Percentiles rank a stretch among this genome's conserved stretches.
These are phyloP conservation scores for Agapornis canus DNA, from an alignment of 2,797 vertebrate species.

Conservation along the genomic window DNA sequence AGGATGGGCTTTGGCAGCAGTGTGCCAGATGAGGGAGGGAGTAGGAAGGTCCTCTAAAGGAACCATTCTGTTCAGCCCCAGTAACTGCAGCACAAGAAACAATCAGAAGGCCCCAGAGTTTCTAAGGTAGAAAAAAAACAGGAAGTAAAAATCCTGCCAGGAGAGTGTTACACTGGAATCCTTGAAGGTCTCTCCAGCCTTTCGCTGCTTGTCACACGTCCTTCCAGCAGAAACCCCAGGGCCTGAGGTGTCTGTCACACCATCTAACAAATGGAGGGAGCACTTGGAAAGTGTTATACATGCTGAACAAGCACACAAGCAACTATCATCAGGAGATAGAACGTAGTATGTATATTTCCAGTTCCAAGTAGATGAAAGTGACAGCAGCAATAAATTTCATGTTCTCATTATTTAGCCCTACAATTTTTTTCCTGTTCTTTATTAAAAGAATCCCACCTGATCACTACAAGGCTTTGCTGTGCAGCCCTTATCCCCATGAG, in stretches of 20 bases:
- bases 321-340: background rate
- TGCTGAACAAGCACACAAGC: background rate
- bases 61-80: background rate
- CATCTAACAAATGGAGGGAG: background rate
- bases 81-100: background rate
- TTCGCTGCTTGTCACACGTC: background rate
- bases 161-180: background rate
- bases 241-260: background rate
- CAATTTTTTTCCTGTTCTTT: background rate
- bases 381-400: background rate
- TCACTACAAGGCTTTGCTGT: background rate
- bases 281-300: background rate
- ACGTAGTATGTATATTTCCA: background rate
- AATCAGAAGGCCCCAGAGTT: background rate
- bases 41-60: background rate
- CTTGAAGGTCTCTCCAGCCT: background rate
- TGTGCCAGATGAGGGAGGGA: fast-evolving
- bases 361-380: background rate
- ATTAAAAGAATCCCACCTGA: background rate
- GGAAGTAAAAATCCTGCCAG: background rate
- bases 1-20: background rate
- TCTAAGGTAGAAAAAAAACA: background rate
- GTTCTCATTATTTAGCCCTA: background rate
- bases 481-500: background rate
- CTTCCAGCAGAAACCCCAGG: background rate